Evolutionary conservation across 2,113 vertebrate genomes (phyloP).

Genomic region (Brachypteracias leptosomus): DNA sequence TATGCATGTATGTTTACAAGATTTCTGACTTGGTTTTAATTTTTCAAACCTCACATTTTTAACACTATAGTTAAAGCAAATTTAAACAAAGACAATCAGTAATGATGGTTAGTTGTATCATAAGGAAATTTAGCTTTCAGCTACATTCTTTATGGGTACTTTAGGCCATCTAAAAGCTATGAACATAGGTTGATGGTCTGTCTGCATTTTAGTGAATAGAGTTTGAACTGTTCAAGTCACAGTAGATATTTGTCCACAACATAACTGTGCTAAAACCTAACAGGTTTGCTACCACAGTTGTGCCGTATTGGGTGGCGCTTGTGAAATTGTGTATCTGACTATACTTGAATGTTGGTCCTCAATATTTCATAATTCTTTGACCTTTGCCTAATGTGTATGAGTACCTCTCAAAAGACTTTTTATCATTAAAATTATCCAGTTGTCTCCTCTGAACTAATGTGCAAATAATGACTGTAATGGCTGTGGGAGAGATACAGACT

Average conservation of each 20-base stretch:
- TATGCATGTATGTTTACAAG: not conserved
- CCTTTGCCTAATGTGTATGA: not conserved
- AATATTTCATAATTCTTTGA: not conserved
- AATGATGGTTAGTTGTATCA: not conserved
- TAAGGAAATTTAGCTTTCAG: not conserved
- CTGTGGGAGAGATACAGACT: too few relatives aligned
- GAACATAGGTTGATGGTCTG: not conserved
- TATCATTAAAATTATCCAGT: not conserved
- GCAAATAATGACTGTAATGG: not conserved
- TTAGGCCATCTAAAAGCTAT: not conserved
- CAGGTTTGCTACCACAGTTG: not conserved
- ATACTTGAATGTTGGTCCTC: not conserved
- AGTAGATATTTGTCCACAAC: not conserved
- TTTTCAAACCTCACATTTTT: not conserved
- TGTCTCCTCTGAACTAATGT: not conserved
- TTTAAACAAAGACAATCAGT: not conserved
- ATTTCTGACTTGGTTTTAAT: not conserved
- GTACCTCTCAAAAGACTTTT: not conserved
- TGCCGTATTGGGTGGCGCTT: not conserved
- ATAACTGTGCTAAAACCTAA: not conserved
- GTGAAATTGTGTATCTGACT: not conserved
- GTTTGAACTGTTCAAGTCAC: not conserved
- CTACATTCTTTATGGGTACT: not conserved
- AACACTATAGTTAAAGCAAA: not conserved
- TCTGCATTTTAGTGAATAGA: not conserved